Base-by-base conservation (phyloP, 2,113 vertebrate species). In the Oreamnos americanus region DNA sequence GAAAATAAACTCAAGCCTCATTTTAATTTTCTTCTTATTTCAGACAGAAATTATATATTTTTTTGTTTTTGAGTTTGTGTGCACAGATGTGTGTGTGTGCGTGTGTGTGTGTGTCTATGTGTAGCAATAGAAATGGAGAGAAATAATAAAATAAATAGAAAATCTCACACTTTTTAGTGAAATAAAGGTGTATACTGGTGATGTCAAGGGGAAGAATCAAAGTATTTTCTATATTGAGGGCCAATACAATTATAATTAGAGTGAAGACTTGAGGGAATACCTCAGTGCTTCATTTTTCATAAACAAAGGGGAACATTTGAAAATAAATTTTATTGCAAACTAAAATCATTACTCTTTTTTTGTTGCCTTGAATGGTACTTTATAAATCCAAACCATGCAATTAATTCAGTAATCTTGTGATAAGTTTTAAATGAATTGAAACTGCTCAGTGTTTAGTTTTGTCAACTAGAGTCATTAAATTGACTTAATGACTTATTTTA, bases 381-480 rank as follows among this genome's bases (percentile, higher is more conserved):
- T 94, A 49, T 57, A 85, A 91, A 92, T 94, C 79, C 14, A 93
- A 91, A 45, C 39, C 13, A 58, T 76, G 67, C 5, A 90, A 85
- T 91, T 67, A 96, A 84, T 98, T 98, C 89, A 95, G 19, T 93
- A 62, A 81, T 19, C 19, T 47, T 74, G 21, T 82, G 21, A 7
- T 64, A 64, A 64, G 86, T 76, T 74, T 67, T 64, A 6, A 74
- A 30, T 91, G 9, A 74, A 74, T 64, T 85, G 10, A 90, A 96
- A 16, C 36, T 51, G 8, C 95, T 98, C 53, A 94, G 60, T 97
- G 3, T 0, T 98, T 98, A 96, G 12, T 97, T 64, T 91, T 96
- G 67, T 58, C 96, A 58, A 67, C 39, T 97, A 93, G 21, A 96
- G 43, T 96, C 97, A 97, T 94, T 92, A 98, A 95, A 45, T 6